These are phyloP conservation scores for Chelonoidis abingdonii DNA, from an alignment of 2,113 vertebrate species.

Conservation along the genomic window DNA sequence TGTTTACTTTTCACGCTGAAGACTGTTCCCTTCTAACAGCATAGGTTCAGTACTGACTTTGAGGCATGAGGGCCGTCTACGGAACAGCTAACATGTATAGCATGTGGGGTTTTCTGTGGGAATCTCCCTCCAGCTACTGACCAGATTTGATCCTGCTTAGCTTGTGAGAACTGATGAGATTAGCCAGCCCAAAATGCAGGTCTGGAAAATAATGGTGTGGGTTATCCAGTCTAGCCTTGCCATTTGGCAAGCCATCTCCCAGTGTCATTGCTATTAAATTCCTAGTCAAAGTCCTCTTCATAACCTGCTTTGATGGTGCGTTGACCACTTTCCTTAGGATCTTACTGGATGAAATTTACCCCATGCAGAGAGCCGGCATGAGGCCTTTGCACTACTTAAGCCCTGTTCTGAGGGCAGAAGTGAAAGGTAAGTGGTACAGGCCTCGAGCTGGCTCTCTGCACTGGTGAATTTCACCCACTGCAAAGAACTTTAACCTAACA, in stretches of 20 bases:
- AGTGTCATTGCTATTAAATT: not conserved
- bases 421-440: not conserved
- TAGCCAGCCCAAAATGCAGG: not conserved
- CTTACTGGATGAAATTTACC: not conserved
- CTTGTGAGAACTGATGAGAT: not conserved
- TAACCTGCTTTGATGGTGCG: not conserved
- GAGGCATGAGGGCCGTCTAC: not conserved
- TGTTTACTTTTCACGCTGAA: not conserved
- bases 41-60: not conserved
- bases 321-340: not conserved
- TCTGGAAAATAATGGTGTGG: not conserved
- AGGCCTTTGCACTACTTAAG: rapidly evolving
- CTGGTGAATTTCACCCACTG: not conserved
- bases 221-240: not conserved
- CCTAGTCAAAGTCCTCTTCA: not conserved
- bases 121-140: not conserved
- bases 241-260: not conserved
- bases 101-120: not conserved
- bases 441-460: rapidly evolving
- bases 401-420: not conserved
- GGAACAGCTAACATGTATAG: not conserved
- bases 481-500: not conserved
- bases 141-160: not conserved
- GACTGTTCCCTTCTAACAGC: not conserved
- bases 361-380: not conserved